Evolutionary conservation across 2,113 vertebrate species (phyloP).

Genomic region (Recurvirostra avosetta): DNA sequence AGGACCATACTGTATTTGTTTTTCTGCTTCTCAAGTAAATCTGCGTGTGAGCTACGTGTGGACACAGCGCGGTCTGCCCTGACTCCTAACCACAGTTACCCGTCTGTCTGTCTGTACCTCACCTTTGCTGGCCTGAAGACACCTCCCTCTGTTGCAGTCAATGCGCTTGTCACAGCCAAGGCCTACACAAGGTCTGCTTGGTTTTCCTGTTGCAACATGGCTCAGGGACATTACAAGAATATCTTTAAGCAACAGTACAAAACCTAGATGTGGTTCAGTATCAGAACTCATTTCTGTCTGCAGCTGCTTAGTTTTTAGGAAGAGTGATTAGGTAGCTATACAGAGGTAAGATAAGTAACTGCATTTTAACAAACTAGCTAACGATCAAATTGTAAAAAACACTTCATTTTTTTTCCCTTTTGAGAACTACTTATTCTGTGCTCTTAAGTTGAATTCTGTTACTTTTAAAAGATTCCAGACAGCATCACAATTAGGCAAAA

Average conservation of each 20-base stretch:
- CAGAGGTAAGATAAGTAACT: not conserved
- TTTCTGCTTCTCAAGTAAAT: not conserved
- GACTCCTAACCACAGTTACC: too few relatives aligned
- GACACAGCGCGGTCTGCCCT: rapidly evolving
- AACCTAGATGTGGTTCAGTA: not conserved
- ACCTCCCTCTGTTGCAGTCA: not conserved
- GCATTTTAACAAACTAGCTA: not conserved
- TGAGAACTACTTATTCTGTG: not conserved
- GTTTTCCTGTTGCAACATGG: not conserved
- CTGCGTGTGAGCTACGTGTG: rapidly evolving
- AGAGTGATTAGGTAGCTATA: not conserved
- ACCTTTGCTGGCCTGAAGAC: not conserved
- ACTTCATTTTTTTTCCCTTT: not conserved
- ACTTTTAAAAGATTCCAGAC: not conserved
- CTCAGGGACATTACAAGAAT: rapidly evolving
- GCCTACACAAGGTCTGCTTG: not conserved
- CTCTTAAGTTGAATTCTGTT: not conserved
- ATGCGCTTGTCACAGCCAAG: not conserved
- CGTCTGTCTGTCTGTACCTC: too few relatives aligned
- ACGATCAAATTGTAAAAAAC: not conserved
- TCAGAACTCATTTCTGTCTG: not conserved
- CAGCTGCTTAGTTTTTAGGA: not conserved
- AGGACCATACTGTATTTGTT: too few relatives aligned
- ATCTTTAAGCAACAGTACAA: not conserved
- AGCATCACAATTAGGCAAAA: not conserved